A percentile compares a stretch with the other conserved stretches of the same genome.
Evolutionary conservation across 1,140 invertebrate genomes (phyloP).

Genomic region (Brachionus manjavacas): DNA sequence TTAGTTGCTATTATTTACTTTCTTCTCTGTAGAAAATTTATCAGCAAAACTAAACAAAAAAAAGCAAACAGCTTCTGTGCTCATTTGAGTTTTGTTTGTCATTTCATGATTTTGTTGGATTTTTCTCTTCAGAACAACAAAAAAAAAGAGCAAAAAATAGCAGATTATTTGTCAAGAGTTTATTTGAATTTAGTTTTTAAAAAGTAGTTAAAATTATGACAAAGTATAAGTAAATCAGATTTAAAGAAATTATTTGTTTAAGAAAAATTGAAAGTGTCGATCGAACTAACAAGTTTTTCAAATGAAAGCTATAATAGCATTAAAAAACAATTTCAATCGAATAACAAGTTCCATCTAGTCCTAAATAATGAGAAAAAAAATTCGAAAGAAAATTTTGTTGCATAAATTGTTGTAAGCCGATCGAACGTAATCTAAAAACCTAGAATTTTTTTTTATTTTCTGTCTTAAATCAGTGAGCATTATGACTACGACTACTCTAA

Average conservation of each 20-base stretch:
- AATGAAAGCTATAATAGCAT: neutral
- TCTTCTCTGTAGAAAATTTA: neutral
- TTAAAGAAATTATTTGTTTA: neutral
- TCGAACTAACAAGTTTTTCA: neutral
- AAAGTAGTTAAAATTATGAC: neutral
- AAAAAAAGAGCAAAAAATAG: neutral
- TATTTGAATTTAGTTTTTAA: neutral
- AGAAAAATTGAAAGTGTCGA: neutral
- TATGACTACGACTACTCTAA: constrained; percentile 37
- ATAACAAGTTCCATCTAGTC: neutral
- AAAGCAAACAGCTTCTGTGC: neutral
- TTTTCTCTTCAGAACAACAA: neutral
- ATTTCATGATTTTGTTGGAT: neutral
- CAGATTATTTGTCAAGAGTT: neutral
- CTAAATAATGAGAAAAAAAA: neutral
- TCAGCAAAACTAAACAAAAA: neutral
- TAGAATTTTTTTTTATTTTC: neutral
- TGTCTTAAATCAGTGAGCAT: neutral
- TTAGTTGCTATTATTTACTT: neutral
- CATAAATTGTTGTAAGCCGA: neutral
- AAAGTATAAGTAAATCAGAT: neutral
- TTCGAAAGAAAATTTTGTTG: neutral
- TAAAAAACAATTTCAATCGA: neutral
- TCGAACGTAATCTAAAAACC: neutral
- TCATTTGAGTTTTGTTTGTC: neutral